Evolutionary conservation across 2,113 vertebrate species (phyloP).

Genomic region (Cheirogaleus medius): DNA sequence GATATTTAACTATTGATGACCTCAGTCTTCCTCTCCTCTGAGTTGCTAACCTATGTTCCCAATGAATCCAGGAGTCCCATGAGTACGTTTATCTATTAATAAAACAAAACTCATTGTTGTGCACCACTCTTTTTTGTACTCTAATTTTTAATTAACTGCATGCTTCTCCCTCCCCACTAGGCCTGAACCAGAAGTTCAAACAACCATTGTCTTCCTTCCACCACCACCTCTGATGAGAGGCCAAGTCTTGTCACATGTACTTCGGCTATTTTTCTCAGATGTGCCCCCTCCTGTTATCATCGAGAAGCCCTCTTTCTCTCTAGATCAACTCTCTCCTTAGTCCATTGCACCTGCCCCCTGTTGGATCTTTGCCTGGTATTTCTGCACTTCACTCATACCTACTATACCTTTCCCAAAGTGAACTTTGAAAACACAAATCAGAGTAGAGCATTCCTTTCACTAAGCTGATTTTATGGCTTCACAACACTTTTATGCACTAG

Average conservation of each 20-base stretch:
- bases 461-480: not conserved
- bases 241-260: too few relatives aligned
- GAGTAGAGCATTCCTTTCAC: not conserved
- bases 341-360: not conserved
- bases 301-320: not conserved
- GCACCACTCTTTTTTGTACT: not conserved
- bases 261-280: not conserved
- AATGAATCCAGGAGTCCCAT: not conserved
- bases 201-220: accelerated
- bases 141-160: not conserved
- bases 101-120: not conserved
- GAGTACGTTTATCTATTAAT: not conserved
- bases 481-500: not conserved
- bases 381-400: not conserved
- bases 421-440: not conserved
- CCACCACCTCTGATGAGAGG: not conserved
- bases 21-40: not conserved
- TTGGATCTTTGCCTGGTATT: not conserved
- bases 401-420: not conserved
- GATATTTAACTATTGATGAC: not conserved
- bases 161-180: not conserved
- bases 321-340: not conserved
- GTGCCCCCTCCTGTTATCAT: accelerated
- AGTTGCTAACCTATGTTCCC: not conserved
- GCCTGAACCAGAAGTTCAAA: not conserved